Base-by-base conservation (phyloP, 2,888 invertebrate genomes). In the Drosophila emarginata region DNA sequence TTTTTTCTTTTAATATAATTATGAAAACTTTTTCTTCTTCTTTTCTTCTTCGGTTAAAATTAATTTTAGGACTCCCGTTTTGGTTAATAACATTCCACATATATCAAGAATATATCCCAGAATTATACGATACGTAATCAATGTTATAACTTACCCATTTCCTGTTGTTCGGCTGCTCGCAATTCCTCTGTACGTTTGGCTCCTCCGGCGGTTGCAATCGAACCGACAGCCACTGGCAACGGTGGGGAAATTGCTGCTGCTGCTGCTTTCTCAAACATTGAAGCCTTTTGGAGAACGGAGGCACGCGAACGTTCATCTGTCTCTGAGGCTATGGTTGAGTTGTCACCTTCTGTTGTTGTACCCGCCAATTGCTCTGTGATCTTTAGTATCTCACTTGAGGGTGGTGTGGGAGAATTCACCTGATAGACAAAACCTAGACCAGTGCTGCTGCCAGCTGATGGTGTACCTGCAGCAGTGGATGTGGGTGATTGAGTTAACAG, bases 241-340 rank as follows among this genome's bases (percentile, higher is more conserved):
- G 78, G 52, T 9, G 74, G 64, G 12, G 74, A 67, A 1, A 83
- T 74, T 4, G 79, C 78, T 2, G 85, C 90, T 7, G 90, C 90
- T 15, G 91, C 89, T 36, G 92, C 90, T 75, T 91, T 91, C 77
- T 92, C 92, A 77, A 92, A 92, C 91, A 92, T 91, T 23, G 92
- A 92, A 21, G 91, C 91, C 80, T 92, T 92, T 67, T 92, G 92
- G 56, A 92, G 74, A 14, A 92, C 92, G 1, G 92, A 92, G 56
- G 92, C 92, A 21, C 90, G 88, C 3, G 91, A 91, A 59, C 91
- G 90, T 54, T 91, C 91, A 72, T 92, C 92, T 61, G 89, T 80
- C 67, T 90, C 91, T 0, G 76, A 76, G 14, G 67, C 11, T 2
- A 14, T 23, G 18, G 28, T 4, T 12, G 5, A 7, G 12, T n/a